Evolutionary conservation across 2,888 invertebrate genomes (phyloP), one percentile per base, ranked within the genome.

Genomic region (Pyralis farinalis): DNA sequence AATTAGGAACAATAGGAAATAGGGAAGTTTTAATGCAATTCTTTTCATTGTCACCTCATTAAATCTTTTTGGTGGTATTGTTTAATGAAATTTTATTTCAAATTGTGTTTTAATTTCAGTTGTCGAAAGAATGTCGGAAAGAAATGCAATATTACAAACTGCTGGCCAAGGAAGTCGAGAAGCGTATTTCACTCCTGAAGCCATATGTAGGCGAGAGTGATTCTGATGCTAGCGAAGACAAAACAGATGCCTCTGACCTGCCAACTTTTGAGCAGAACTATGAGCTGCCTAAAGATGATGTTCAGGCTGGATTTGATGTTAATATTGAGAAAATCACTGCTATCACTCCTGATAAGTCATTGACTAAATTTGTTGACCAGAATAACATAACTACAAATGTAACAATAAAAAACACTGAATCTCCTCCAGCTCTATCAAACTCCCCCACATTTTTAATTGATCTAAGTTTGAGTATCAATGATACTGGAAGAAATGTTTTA

Each of bases 91-190:
- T 16, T 3, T 12, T 20, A 38, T 45, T 39, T 40, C 40, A 41
- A 40, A 45, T 43, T 12, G 9, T 35, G 25, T 43, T 48, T 43
- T 30, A 31, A 47, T 85, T 89, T 37, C 72, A 94, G 94, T 87
- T 94, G 67, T 94, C 93, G 7, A 87, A 90, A 49, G 90, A 92
- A 70, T 88, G 91, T 48, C 84, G 91, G 16, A 83, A 88, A 59
- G 93, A 94, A 77, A 92, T 94, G 91, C 90, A 90, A 55, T 90
- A 90, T 51, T 94, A 93, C 68, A 93, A 91, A 66, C 79, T 92
- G 34, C 76, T 93, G 43, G 95, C 95, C 0, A 77, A 92, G 43
- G 91, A 91, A 60, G 83, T 92, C 3, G 94, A 95, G 65, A 88
- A 91, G 57, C 84, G 90, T 37, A 80, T 93, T 44, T 55, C 67